Percentiles rank a stretch among this genome's conserved stretches.
phyloP scores from a whole-genome alignment of 2,888 invertebrate species.

The Hydrotaea diabolus region DNA sequence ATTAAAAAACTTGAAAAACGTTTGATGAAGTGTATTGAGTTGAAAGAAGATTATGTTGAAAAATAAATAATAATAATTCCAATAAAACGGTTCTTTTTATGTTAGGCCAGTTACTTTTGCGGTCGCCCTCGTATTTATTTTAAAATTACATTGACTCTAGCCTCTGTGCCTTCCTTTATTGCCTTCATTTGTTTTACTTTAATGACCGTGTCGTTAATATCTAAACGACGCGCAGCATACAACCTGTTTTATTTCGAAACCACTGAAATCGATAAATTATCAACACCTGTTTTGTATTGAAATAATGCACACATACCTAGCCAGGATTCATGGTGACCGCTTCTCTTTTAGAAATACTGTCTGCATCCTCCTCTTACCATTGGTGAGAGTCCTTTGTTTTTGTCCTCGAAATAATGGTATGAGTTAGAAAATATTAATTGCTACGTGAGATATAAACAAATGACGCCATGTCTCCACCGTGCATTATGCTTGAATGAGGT shows the following conservation, averaged over 20 bases:
- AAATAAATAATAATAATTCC: no score
- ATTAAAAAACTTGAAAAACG: no score
- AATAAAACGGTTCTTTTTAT: no score
- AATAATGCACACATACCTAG: background rate
- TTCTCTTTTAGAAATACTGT: background rate
- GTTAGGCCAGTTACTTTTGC: no score
- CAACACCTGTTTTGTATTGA: slow-evolving; percentile 70
- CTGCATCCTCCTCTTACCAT: slow-evolving; percentile 33
- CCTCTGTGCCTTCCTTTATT: background rate
- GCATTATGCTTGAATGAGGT: background rate
- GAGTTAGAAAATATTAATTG: slow-evolving; percentile 68
- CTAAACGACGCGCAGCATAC: background rate
- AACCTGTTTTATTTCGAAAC: slow-evolving; percentile 21
- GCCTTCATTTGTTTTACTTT: background rate
- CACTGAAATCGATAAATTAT: slow-evolving; percentile 67
- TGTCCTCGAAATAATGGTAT: slow-evolving; percentile 12
- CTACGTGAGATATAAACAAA: slow-evolving; percentile 68
- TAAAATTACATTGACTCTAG: no score
- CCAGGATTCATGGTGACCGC: no score
- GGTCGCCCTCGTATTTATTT: no score
- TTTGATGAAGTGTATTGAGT: no score
- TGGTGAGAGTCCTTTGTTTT: slow-evolving; percentile 40
- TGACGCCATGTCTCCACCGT: slow-evolving; percentile 35
- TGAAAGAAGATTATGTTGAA: no score
- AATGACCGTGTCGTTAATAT: background rate